A percentile compares a stretch with the other conserved stretches of the same genome.
phyloP scores from a whole-genome alignment of 1,140 invertebrate species.

The Trichonephila clavipes region DNA sequence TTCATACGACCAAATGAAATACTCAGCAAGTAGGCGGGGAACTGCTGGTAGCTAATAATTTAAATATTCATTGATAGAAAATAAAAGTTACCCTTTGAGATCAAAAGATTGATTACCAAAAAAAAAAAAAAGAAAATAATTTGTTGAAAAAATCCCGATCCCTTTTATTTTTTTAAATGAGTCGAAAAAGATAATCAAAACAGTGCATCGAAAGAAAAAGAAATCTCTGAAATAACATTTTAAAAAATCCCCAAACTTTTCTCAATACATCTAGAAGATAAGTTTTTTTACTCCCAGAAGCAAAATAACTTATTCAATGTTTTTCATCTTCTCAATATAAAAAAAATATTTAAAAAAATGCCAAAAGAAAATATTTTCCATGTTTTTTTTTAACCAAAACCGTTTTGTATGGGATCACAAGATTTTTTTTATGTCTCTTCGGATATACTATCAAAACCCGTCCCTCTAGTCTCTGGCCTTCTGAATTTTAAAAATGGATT shows the following conservation, averaged over 20 bases:
- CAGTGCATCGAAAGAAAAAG: not conserved
- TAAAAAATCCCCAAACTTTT: not conserved
- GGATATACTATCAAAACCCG: not conserved
- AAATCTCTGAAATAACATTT: not conserved
- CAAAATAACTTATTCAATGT: not conserved
- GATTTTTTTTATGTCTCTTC: not conserved
- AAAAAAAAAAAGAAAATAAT: too few relatives aligned
- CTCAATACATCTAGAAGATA: not conserved
- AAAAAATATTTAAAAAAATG: not conserved
- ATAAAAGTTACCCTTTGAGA: too few relatives aligned
- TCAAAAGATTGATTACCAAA: too few relatives aligned
- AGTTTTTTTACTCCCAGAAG: not conserved
- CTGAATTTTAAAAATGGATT: too few relatives aligned
- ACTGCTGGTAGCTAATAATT: too few relatives aligned
- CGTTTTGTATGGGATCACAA: not conserved
- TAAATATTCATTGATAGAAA: too few relatives aligned
- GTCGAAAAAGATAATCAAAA: not conserved
- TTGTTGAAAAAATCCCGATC: too few relatives aligned
- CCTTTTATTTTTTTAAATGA: not conserved
- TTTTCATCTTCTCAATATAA: not conserved
- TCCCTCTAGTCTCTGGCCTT: not conserved
- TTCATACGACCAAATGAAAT: too few relatives aligned
- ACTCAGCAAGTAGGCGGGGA: too few relatives aligned
- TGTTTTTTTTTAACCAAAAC: not conserved
- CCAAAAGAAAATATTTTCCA: not conserved